Percentiles rank a stretch among this genome's conserved stretches.
phyloP scores from a whole-genome alignment of 2,797 vertebrate species.

The Vipera ursinii region DNA sequence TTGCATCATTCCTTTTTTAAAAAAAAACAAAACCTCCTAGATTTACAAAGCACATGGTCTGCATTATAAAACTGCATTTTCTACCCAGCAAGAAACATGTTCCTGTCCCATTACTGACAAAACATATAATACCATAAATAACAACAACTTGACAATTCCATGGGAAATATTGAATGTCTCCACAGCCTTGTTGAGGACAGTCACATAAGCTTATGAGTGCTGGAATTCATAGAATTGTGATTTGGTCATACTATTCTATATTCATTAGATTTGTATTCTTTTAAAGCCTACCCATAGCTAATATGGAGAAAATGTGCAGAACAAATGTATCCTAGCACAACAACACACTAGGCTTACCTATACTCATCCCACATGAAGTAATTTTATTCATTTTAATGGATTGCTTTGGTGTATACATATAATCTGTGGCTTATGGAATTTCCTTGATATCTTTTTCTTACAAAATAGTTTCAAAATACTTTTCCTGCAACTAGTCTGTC shows the following conservation, averaged over 20 bases:
- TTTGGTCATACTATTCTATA: constrained; percentile 21
- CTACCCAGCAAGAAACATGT: not conserved
- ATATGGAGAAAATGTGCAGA: not conserved
- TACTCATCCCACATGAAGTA: not conserved
- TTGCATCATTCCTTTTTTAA: not conserved
- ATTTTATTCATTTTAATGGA: constrained; percentile 10
- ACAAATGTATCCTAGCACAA: constrained; percentile 1
- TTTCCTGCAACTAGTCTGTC: not conserved
- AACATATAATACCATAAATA: constrained; percentile 18
- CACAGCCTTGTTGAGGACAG: not conserved
- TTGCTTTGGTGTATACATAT: not conserved
- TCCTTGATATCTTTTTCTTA: not conserved
- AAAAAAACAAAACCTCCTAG: not conserved
- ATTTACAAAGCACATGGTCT: not conserved
- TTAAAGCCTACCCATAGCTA: not conserved
- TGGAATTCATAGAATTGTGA: constrained; percentile 25
- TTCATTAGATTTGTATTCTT: constrained; percentile 21
- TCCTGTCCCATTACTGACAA: not conserved
- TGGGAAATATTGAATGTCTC: constrained; percentile 15
- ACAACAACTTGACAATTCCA: constrained; percentile 12
- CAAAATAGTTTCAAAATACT: not conserved
- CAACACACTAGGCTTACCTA: constrained; percentile 13
- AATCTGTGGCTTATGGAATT: not conserved
- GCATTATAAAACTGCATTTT: constrained; percentile 1
- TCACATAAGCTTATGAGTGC: constrained; percentile 3